These are phyloP conservation scores for Mormyrus hasselquistii DNA, from an alignment of 2,797 vertebrate genomes.

Conservation along the genomic window DNA sequence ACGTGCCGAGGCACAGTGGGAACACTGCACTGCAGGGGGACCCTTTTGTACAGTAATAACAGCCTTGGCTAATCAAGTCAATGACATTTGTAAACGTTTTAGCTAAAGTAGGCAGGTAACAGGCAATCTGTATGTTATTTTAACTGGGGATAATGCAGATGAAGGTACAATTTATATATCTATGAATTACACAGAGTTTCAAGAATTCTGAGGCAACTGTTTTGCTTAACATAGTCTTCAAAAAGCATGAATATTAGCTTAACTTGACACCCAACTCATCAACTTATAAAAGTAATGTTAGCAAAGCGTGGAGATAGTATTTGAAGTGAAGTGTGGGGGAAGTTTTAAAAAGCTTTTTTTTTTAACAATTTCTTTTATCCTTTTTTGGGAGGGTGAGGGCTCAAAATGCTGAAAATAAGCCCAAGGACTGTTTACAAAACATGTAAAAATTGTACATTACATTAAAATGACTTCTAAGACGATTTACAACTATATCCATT, in stretches of 20 bases:
- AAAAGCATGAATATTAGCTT: not conserved
- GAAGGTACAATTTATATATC: not conserved
- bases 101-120: not conserved
- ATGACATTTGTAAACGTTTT: not conserved
- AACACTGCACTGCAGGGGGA: not conserved
- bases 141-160: not conserved
- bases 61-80: constrained; percentile 11
- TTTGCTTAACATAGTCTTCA: not conserved
- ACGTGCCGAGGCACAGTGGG: not conserved
- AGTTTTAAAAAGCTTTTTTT: not conserved
- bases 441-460: not conserved
- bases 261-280: not conserved
- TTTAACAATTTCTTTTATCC: too few relatives aligned
- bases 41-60: not conserved
- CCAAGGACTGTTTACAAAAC: not conserved
- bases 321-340: not conserved
- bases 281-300: not conserved
- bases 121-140: not conserved
- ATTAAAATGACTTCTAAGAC: not conserved
- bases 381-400: not conserved
- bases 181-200: not conserved
- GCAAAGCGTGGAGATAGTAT: not conserved
- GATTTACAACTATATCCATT: not conserved
- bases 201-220: not conserved
- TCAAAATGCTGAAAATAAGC: not conserved